Base-by-base conservation (phyloP, 92 coral and sea anemone species). In the Palythoa grandiflora region DNA sequence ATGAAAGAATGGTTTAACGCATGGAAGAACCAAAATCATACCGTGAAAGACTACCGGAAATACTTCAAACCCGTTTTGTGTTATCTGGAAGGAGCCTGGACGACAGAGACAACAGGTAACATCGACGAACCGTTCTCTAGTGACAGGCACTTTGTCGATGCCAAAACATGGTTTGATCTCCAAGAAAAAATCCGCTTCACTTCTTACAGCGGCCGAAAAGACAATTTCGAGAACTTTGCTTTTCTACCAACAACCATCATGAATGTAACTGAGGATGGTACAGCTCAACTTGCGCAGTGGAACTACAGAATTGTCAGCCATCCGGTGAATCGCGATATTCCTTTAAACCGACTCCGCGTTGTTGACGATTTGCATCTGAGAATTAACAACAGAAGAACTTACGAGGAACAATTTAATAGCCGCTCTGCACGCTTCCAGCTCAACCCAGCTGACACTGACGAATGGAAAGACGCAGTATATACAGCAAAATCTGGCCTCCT, bases 1-100 rank as follows among this genome's bases (percentile, higher is more conserved):
- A 96, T 96, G 98, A 90, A 92, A 14, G 92, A 92, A 68, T 96
- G 98, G 98, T 96, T 96, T 87, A 94, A 91, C 71, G 98, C 98
- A 1, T 96, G 96, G 96, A 89, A 83, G 53, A 83, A 87, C 72
- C 98, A 96, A 65, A 77, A 96, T 37, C 63, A 90, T 59, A 80
- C 71, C 21, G 88, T 77, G 2, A 78, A 98, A 86, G 98, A 96
- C 71, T 96, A 96, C 66, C 70, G 96, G 37, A 94, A 94, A 68
- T 96, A 91, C 73, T 96, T 94, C 89, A 93, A 90, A 63, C 98
- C 98, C 38, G 96, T 94, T 28, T 71, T 96, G 78, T 96, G 98
- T 61, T 94, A 94, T 61, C 89, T 94, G 1, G 96, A 94, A 11
- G 96, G 96, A 9, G 91, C 93, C 3, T 94, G 96, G 96, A 85